Evolutionary conservation across 2,888 invertebrate genomes (phyloP).

Genomic region (Abscondita cerata): DNA sequence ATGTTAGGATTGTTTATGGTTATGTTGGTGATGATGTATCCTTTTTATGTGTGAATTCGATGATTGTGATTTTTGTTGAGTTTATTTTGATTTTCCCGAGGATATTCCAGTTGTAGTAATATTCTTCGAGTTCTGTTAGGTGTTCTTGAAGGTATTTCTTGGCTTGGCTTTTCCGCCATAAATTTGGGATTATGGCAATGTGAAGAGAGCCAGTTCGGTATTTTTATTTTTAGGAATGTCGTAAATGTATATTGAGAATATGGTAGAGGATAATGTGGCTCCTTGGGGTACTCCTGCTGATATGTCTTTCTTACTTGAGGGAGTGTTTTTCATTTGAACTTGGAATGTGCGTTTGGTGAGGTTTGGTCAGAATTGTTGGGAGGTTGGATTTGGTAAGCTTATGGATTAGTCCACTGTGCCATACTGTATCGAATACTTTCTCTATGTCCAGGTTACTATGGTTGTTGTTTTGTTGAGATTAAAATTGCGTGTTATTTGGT

Average conservation of each 20-base stretch:
- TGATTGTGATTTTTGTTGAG: neutral
- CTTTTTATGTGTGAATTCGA: neutral
- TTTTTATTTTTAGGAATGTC: slow-evolving; percentile 10
- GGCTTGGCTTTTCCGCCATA: neutral
- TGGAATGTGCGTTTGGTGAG: slow-evolving; percentile 37
- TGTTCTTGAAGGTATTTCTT: neutral
- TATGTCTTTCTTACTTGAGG: neutral
- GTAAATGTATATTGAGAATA: neutral
- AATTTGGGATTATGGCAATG: neutral
- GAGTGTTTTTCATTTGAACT: slow-evolving; percentile 35
- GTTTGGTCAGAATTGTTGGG: slow-evolving; percentile 35
- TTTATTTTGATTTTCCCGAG: slow-evolving; percentile 7
- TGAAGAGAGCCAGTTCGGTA: neutral
- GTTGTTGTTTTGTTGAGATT: slow-evolving; percentile 42
- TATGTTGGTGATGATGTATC: neutral
- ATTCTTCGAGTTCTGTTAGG: neutral
- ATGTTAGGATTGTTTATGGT: neutral
- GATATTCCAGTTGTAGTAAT: neutral
- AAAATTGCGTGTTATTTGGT: slow-evolving; percentile 41
- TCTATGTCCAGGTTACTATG: slow-evolving; percentile 49
- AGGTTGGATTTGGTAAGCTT: slow-evolving; percentile 43
- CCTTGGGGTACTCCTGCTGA: slow-evolving; percentile 13
- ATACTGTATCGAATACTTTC: slow-evolving; percentile 51
- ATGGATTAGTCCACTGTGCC: slow-evolving; percentile 45
- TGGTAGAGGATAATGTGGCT: neutral